A percentile compares a stretch with the other conserved stretches of the same genome.
These are phyloP conservation scores for Pyralis farinalis DNA, from an alignment of 2,888 invertebrate species.

Conservation along the genomic window DNA sequence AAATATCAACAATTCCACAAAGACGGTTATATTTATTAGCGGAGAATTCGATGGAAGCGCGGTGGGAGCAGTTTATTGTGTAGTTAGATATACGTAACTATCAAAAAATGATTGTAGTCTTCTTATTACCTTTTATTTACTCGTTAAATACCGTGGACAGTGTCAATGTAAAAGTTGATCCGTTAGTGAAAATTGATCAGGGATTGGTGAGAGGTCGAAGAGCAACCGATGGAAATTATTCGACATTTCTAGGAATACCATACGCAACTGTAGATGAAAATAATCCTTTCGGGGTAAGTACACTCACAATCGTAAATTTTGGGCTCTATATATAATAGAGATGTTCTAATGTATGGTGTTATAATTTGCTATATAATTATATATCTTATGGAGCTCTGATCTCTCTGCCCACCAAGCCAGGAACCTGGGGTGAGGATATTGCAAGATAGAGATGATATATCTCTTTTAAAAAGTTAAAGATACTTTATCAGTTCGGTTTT, in stretches of 20 bases:
- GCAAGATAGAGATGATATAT: too few relatives aligned
- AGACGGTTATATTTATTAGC: neutral
- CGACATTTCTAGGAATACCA: constrained; percentile 64
- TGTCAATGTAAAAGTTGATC: constrained; percentile 53
- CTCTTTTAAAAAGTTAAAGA: too few relatives aligned
- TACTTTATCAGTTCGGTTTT: too few relatives aligned
- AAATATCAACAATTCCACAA: too few relatives aligned
- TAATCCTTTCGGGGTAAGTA: constrained; percentile 63
- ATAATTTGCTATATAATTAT: too few relatives aligned
- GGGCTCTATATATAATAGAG: too few relatives aligned
- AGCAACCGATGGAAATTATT: constrained; percentile 58
- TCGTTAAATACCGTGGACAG: constrained; percentile 10
- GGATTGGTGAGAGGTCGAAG: constrained; percentile 61
- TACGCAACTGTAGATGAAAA: constrained; percentile 56
- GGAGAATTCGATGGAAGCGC: neutral
- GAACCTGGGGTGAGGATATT: too few relatives aligned
- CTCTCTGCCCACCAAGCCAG: too few relatives aligned
- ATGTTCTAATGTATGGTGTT: too few relatives aligned
- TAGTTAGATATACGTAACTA: neutral
- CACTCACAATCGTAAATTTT: neutral
- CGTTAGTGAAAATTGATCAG: constrained; percentile 58
- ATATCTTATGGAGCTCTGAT: too few relatives aligned
- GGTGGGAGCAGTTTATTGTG: neutral
- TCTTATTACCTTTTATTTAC: too few relatives aligned
- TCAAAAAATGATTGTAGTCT: neutral